phyloP scores from a whole-genome alignment of 2,888 invertebrate genomes.

The Fabriciana adippe region DNA sequence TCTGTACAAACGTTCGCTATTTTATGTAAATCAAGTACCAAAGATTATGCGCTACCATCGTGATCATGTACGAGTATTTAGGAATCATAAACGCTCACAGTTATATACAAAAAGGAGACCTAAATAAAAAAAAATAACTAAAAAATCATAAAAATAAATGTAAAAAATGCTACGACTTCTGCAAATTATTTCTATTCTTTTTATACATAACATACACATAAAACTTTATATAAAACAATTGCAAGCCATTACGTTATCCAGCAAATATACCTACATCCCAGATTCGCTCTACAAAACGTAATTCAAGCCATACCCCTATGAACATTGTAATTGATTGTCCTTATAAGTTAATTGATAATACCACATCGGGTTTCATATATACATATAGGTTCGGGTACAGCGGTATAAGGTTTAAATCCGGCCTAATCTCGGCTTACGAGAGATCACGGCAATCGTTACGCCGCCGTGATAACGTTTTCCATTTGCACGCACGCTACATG shows the following conservation, averaged over 20 bases:
- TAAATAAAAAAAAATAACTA: too few relatives aligned
- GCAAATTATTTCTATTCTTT: too few relatives aligned
- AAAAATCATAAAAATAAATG: too few relatives aligned
- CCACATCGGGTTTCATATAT: slow-evolving; percentile 24
- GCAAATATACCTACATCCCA: not conserved
- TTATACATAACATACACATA: too few relatives aligned
- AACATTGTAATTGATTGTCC: slow-evolving; percentile 18
- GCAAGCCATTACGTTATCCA: too few relatives aligned
- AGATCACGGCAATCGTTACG: slow-evolving; percentile 68
- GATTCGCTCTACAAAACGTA: not conserved
- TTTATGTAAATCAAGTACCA: slow-evolving; percentile 5
- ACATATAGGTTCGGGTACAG: slow-evolving; percentile 22
- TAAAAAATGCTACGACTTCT: too few relatives aligned
- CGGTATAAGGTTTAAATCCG: slow-evolving; percentile 49
- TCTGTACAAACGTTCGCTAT: slow-evolving; percentile 46
- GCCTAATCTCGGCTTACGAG: slow-evolving; percentile 72
- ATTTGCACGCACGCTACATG: slow-evolving; percentile 52
- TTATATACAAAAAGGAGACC: too few relatives aligned
- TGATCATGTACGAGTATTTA: not conserved
- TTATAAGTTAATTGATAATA: slow-evolving; percentile 30
- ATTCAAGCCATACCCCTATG: slow-evolving; percentile 3
- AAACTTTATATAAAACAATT: too few relatives aligned
- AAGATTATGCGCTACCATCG: not conserved
- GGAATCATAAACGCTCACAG: not conserved
- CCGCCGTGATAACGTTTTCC: slow-evolving; percentile 62